A percentile compares a stretch with the other conserved stretches of the same genome.
phyloP scores from a whole-genome alignment of 2,113 vertebrate species.

The Holacanthus passer region DNA sequence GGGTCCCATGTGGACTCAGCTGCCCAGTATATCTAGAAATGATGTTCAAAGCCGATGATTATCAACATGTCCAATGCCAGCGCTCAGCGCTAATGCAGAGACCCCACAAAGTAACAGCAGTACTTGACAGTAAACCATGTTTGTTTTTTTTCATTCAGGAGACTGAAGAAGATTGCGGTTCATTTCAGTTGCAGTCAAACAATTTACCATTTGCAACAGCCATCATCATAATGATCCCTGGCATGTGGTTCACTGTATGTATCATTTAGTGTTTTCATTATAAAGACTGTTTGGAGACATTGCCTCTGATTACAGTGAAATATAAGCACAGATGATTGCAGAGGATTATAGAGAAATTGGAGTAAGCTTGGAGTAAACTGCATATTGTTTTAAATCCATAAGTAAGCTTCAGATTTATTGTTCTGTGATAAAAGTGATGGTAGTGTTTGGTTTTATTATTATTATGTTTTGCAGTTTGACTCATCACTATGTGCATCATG shows the following conservation, averaged over 20 bases:
- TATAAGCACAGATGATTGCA: slow-evolving; percentile 5
- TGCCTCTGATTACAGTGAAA: not conserved
- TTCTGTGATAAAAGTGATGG: not conserved
- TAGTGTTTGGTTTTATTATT: not conserved
- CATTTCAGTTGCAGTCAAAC: not conserved
- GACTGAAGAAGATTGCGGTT: not conserved
- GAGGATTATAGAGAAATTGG: slow-evolving; percentile 9
- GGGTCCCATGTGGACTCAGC: not conserved
- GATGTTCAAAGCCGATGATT: not conserved
- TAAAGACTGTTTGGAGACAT: slow-evolving; percentile 10
- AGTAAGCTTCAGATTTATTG: slow-evolving; percentile 9
- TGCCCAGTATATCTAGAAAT: too few relatives aligned
- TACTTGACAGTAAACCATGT: not conserved
- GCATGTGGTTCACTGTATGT: not conserved
- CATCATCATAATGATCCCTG: not conserved
- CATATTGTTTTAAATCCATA: slow-evolving; percentile 26
- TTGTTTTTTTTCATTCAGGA: not conserved
- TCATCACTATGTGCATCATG: not conserved
- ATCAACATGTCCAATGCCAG: too few relatives aligned
- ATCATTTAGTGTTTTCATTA: not conserved
- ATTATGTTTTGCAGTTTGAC: not conserved
- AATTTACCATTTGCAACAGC: not conserved
- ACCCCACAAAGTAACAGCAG: not conserved
- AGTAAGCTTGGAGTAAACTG: slow-evolving; percentile 2
- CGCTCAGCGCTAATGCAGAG: not conserved